Conservation (phyloP, 2,888 invertebrate species). For the Choristoneura rosaceana region DNA sequence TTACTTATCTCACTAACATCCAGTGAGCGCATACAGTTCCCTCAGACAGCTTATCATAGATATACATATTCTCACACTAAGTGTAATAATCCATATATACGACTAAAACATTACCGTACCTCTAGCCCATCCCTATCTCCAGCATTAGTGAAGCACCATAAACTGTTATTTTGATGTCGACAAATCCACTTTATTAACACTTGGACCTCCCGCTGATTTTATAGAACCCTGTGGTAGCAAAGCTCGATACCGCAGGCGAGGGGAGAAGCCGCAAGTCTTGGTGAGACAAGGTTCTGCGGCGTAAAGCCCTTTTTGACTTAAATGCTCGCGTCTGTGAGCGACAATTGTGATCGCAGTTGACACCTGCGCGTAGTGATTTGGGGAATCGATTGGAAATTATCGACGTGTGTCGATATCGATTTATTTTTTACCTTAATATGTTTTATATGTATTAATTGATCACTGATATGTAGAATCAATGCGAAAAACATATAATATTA, state of each 20-base stretch:
- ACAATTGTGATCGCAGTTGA: constrained; percentile 78
- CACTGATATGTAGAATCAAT: not conserved
- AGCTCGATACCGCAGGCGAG: constrained; percentile 50
- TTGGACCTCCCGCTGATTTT: constrained; percentile 74
- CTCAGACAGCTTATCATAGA: constrained; percentile 7
- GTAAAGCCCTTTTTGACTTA: constrained; percentile 78
- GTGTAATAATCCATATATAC: constrained; percentile 33
- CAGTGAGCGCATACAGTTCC: not conserved
- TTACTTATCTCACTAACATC: not conserved
- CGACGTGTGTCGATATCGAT: constrained; percentile 18
- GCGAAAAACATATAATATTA: not conserved
- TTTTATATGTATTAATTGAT: not conserved
- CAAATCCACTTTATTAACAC: constrained; percentile 82
- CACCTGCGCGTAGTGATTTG: constrained; percentile 72
- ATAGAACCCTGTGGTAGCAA: constrained; percentile 71
- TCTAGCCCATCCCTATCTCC: constrained; percentile 63
- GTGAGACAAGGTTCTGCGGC: constrained; percentile 71
- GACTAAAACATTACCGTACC: constrained; percentile 41
- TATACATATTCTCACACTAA: constrained; percentile 26
- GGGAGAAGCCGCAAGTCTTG: constrained; percentile 61
- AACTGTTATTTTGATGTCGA: constrained; percentile 83
- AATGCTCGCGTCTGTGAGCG: constrained; percentile 76
- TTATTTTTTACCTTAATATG: not conserved
- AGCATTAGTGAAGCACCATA: constrained; percentile 76
- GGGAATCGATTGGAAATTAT: constrained; percentile 40